Conservation (phyloP, 2,113 vertebrate genomes). For the Cyprinus carpio region DNA sequence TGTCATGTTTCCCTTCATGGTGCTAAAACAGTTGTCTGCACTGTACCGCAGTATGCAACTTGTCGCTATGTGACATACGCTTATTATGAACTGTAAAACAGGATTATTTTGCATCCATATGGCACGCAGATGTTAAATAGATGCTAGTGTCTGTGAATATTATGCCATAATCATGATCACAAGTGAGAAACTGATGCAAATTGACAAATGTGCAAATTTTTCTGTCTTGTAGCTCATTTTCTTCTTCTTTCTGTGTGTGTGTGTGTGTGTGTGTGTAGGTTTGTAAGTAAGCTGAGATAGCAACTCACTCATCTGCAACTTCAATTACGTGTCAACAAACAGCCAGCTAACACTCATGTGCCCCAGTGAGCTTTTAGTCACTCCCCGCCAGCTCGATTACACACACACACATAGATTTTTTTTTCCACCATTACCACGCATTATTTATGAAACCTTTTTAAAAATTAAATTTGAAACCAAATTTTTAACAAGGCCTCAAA, state of each 20-base stretch:
- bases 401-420: neutral
- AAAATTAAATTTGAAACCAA: neutral
- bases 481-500: neutral
- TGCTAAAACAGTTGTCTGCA: constrained; percentile 26
- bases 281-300: constrained; percentile 51
- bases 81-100: constrained; percentile 16
- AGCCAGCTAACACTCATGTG: constrained; percentile 58
- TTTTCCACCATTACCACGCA: neutral
- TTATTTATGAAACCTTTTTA: constrained; percentile 1
- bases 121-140: constrained; percentile 27
- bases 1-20: neutral
- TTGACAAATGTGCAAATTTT: neutral
- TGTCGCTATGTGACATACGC: constrained; percentile 15
- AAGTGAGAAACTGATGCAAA: constrained; percentile 28
- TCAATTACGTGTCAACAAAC: constrained; percentile 70
- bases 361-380: constrained; percentile 38
- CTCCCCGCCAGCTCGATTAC: neutral
- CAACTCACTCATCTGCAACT: constrained; percentile 64
- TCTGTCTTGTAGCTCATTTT: constrained; percentile 24
- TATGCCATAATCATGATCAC: constrained; percentile 2
- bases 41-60: neutral
- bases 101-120: constrained; percentile 2
- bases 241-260: neutral
- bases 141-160: constrained; percentile 20
- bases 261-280: neutral